Evolutionary conservation across 2,797 vertebrate species (phyloP).

Genomic region (Rhabdophis nuchalis): DNA sequence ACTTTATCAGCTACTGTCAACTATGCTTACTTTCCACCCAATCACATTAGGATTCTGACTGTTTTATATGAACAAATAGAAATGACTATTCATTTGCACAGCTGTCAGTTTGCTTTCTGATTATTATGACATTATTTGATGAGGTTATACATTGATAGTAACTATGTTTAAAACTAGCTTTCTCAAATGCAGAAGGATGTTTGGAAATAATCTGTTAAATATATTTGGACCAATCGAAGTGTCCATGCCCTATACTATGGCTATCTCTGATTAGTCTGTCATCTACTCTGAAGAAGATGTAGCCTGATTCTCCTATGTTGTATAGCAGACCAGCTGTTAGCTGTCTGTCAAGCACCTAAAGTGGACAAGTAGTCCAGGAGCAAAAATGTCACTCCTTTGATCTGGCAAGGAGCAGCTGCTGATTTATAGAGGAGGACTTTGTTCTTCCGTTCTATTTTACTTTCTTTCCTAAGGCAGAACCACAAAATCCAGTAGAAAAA

Average conservation of each 20-base stretch:
- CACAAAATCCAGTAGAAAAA: slow-evolving; percentile 82
- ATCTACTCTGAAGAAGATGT: slow-evolving; percentile 77
- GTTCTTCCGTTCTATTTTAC: slow-evolving; percentile 93
- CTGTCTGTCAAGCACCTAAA: slow-evolving; percentile 98
- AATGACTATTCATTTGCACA: slow-evolving; percentile 51
- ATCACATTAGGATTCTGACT: slow-evolving; percentile 11
- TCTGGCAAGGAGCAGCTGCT: slow-evolving; percentile 95
- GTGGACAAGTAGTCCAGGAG: slow-evolving; percentile 93
- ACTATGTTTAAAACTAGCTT: slow-evolving; percentile 63
- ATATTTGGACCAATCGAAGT: slow-evolving; percentile 74
- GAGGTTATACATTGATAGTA: slow-evolving; percentile 60
- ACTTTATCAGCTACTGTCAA: slow-evolving; percentile 9
- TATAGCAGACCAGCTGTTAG: slow-evolving; percentile 90
- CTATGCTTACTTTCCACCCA: slow-evolving; percentile 20
- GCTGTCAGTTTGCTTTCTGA: slow-evolving; percentile 53
- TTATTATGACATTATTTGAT: slow-evolving; percentile 52
- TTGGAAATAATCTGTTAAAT: slow-evolving; percentile 64
- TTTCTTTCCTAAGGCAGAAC: slow-evolving; percentile 98
- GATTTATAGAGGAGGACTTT: slow-evolving; percentile 96
- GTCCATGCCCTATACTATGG: slow-evolving; percentile 64
- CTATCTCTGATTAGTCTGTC: slow-evolving; percentile 79
- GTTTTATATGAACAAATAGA: slow-evolving; percentile 44
- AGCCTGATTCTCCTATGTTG: slow-evolving; percentile 77
- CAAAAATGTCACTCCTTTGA: slow-evolving; percentile 97
- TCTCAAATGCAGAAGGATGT: slow-evolving; percentile 66